Base-by-base conservation (phyloP, 2,113 vertebrate species). In the Mobula hypostoma region DNA sequence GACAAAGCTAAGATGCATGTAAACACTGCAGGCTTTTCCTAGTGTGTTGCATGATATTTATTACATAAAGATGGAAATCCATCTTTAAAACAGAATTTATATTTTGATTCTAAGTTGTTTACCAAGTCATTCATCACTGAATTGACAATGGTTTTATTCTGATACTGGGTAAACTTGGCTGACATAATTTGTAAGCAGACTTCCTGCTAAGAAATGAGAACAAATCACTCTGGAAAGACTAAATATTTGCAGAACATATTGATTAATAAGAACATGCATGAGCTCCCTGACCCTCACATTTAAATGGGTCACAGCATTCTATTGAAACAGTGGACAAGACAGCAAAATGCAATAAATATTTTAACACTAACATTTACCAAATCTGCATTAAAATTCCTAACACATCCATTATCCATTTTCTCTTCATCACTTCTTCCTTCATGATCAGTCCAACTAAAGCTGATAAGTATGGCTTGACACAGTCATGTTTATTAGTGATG, bases 261-360 rank as follows among this genome's bases (percentile, higher is more conserved):
- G 61, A 61, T 88, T 88, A 3, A 63, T 66, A 88, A 88, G 61
- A 87, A 66, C 61, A n/a, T 88, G 58, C 58, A 66, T 58, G 27
- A 88, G 85, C n/a, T 90, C 61, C 61, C 14, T 90, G 14, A 90
- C 61, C 85, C n/a, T 90, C 85, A 90, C 58, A 85, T 12, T 68
- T 5, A 90, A 66, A 32, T 90, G n/a, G 61, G 14, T 90, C 15
- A 32, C n/a, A 32, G 29, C 61, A 66, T 66, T 32, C 12, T 17
- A 61, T 32, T 68, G 29, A 19, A 90, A 90, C 61, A 66, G 61
- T 19, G 29, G 63, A n/a, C 29, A 90, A 68, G 61, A 32, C 14
- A 9, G 85, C n/a, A 90, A 66, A 66, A 66, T n/a, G n/a, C 27
- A 66, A 14, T 1, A 77, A 21, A 58, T n/a, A 66, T 63, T 19